Percentiles rank a stretch among this genome's conserved stretches.
Conservation (phyloP, 2,888 invertebrate genomes). For the Sympetrum striolatum region DNA sequence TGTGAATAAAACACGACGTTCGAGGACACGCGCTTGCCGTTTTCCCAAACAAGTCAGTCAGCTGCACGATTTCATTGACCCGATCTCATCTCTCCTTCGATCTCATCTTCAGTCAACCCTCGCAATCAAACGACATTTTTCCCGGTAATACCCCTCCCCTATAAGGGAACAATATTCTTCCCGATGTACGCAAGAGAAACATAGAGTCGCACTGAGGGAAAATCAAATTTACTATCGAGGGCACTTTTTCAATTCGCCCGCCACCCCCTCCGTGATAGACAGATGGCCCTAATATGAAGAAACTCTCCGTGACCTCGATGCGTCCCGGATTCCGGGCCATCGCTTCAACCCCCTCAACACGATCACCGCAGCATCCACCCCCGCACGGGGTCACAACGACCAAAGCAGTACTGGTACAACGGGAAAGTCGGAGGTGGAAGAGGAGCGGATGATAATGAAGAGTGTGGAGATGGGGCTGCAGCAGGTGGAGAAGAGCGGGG, state of each 20-base stretch:
- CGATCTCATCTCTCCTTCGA: too few species aligned
- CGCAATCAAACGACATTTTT: too few species aligned
- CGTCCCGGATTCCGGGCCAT: slow-evolving; percentile 8
- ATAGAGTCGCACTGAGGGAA: not conserved
- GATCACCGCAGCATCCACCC: not conserved
- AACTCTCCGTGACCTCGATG: not conserved
- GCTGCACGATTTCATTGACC: too few species aligned
- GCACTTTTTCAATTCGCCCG: not conserved
- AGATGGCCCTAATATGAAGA: slow-evolving; percentile 27
- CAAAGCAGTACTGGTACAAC: slow-evolving; percentile 1
- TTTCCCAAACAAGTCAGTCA: too few species aligned
- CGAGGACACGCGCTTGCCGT: too few species aligned
- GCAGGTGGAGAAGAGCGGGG: not conserved
- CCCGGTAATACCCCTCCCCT: too few species aligned
- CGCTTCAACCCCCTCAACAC: not conserved
- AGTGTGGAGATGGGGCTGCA: not conserved
- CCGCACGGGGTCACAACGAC: not conserved
- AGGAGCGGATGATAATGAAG: slow-evolving; percentile 5
- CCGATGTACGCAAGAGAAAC: too few species aligned
- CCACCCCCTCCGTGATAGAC: not conserved
- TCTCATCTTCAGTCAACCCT: too few species aligned
- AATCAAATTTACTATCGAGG: not conserved
- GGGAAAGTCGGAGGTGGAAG: not conserved
- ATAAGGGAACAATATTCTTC: too few species aligned
- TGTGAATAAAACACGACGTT: too few species aligned